Evolutionary conservation across 2,797 vertebrate genomes (phyloP).

Genomic region (Pempheris klunzingeri): DNA sequence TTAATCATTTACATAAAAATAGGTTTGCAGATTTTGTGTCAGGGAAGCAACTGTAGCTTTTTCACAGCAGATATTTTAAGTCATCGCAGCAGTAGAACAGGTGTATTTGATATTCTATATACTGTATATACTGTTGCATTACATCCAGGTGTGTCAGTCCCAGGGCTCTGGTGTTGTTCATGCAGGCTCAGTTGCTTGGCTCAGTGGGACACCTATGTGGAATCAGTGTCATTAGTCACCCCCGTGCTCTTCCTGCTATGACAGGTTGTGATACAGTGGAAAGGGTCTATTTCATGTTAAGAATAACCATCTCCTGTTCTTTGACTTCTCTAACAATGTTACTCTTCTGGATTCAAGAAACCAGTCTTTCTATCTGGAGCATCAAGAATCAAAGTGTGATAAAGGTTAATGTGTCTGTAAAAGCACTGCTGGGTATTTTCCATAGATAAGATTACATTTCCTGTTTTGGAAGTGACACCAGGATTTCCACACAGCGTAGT

Average conservation of each 20-base stretch:
- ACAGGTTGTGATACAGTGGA: not conserved
- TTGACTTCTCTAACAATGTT: not conserved
- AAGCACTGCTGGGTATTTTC: not conserved
- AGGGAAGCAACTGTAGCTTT: no score
- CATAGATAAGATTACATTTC: not conserved
- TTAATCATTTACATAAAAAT: no score
- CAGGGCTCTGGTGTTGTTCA: not conserved
- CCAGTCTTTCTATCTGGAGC: not conserved
- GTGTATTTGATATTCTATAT: not conserved
- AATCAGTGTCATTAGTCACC: not conserved
- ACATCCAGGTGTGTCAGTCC: not conserved
- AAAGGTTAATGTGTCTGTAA: not conserved
- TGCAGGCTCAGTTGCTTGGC: not conserved
- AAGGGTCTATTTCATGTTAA: not conserved
- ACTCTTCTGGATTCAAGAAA: not conserved
- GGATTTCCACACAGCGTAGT: constrained; percentile 21
- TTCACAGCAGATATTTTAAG: not conserved
- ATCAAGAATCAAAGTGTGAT: not conserved
- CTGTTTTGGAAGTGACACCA: not conserved
- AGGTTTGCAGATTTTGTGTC: no score
- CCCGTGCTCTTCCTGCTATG: not conserved
- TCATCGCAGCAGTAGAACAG: no score
- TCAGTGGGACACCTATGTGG: not conserved
- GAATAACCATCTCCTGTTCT: not conserved
- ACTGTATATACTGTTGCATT: no score